These are phyloP conservation scores for Cecidostiba fungosa DNA, from an alignment of 2,888 invertebrate species.

Conservation along the genomic window DNA sequence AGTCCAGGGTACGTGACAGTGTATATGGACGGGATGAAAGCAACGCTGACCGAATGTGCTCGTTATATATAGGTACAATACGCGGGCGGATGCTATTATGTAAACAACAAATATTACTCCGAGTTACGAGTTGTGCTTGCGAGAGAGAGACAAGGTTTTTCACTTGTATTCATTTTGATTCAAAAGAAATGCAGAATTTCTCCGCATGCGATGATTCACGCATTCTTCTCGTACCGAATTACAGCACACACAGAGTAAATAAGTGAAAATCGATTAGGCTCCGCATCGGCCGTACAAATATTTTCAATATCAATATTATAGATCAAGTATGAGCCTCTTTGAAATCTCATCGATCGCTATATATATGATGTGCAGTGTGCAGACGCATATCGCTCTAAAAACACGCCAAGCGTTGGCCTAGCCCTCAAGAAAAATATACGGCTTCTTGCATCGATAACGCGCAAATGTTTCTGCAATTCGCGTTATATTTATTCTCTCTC, in stretches of 20 bases:
- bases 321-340: conserved; percentile 54
- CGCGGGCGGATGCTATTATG: neutral
- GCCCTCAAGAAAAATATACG: conserved; percentile 72
- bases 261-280: conserved; percentile 40
- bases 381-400: conserved; percentile 70
- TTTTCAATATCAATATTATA: conserved; percentile 62
- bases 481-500: neutral
- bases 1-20: neutral
- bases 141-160: neutral
- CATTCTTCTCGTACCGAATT: conserved; percentile 29
- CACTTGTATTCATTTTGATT: neutral
- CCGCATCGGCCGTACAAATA: conserved; percentile 46
- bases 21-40: neutral
- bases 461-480: neutral
- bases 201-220: conserved; percentile 1
- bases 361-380: conserved; percentile 33
- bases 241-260: conserved; percentile 17
- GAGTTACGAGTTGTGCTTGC: neutral
- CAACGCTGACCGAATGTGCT: neutral
- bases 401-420: conserved; percentile 67
- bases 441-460: neutral
- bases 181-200: too few relatives aligned
- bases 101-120: neutral
- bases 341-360: conserved; percentile 51
- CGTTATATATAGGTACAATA: neutral